Evolutionary conservation across 2,888 invertebrate genomes (phyloP).

Genomic region (Pammene fasciana): DNA sequence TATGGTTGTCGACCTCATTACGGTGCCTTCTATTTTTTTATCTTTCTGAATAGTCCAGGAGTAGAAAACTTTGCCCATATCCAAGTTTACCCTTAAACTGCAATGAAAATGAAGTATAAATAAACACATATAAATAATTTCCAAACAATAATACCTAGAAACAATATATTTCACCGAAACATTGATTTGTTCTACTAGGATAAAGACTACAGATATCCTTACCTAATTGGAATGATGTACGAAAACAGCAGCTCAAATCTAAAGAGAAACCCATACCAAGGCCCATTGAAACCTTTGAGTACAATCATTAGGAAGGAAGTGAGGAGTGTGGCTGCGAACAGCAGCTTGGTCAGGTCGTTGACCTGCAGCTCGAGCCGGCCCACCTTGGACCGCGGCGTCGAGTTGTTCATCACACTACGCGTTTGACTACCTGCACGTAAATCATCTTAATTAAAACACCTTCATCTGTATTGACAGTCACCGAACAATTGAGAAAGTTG

Average conservation of each 20-base stretch:
- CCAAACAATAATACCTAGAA: no score
- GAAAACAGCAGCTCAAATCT: slow-evolving; percentile 98
- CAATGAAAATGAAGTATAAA: slow-evolving; percentile 42
- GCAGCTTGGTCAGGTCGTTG: slow-evolving; percentile 97
- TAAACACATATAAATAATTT: no score
- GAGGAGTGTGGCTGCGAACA: slow-evolving; percentile 95
- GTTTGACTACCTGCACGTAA: slow-evolving; percentile 89
- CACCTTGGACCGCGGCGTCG: slow-evolving; percentile 96
- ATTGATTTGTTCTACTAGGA: background rate
- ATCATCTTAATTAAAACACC: no score
- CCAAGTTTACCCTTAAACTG: slow-evolving; percentile 98
- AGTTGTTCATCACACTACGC: slow-evolving; percentile 99
- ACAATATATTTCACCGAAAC: background rate
- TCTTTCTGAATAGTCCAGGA: slow-evolving; percentile 98
- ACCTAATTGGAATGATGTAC: slow-evolving; percentile 99
- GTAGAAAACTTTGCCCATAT: slow-evolving; percentile 99
- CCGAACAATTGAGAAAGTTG: no score
- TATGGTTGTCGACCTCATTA: slow-evolving; percentile 98
- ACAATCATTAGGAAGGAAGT: slow-evolving; percentile 97
- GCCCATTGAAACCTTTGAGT: slow-evolving; percentile 97
- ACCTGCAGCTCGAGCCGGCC: slow-evolving; percentile 98
- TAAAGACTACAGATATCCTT: slow-evolving; percentile 48
- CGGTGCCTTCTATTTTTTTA: slow-evolving; percentile 95
- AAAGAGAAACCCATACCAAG: slow-evolving; percentile 98
- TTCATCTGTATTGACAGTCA: no score